Evolutionary conservation across 2,113 vertebrate species (phyloP).

Genomic region (Spizaetus ornatus): DNA sequence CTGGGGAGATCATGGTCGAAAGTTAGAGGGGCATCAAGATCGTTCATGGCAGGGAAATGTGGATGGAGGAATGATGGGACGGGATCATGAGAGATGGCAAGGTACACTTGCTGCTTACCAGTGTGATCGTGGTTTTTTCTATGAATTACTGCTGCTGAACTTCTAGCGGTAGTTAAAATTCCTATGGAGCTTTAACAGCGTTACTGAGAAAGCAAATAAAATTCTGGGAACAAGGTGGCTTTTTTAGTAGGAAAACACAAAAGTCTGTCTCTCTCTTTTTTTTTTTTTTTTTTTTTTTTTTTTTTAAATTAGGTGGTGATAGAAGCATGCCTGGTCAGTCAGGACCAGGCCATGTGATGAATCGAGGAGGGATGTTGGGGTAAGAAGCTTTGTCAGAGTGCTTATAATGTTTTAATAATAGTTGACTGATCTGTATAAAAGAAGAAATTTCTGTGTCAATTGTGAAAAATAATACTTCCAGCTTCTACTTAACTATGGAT

Average conservation of each 20-base stretch:
- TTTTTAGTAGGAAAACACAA: not conserved
- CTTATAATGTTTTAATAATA: not conserved
- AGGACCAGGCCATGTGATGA: constrained; percentile 78
- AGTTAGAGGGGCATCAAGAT: constrained; percentile 82
- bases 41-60: constrained; percentile 81
- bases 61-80: constrained; percentile 52
- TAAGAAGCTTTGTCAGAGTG: constrained; percentile 50
- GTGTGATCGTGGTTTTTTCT: constrained; percentile 36
- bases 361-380: constrained; percentile 83
- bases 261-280: not conserved
- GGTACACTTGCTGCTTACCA: constrained; percentile 66
- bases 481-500: not conserved
- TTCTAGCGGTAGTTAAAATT: constrained; percentile 2
- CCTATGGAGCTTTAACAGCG: not conserved
- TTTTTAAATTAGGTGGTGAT: constrained; percentile 75
- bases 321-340: constrained; percentile 74
- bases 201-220: not conserved
- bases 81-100: constrained; percentile 75
- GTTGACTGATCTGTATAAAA: not conserved
- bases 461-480: not conserved
- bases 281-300: not conserved
- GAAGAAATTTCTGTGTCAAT: not conserved
- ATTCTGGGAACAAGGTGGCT: not conserved
- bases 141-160: constrained; percentile 10
- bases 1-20: constrained; percentile 85